Conservation (phyloP, 1,140 invertebrate species). For the Solenopsis invicta region DNA sequence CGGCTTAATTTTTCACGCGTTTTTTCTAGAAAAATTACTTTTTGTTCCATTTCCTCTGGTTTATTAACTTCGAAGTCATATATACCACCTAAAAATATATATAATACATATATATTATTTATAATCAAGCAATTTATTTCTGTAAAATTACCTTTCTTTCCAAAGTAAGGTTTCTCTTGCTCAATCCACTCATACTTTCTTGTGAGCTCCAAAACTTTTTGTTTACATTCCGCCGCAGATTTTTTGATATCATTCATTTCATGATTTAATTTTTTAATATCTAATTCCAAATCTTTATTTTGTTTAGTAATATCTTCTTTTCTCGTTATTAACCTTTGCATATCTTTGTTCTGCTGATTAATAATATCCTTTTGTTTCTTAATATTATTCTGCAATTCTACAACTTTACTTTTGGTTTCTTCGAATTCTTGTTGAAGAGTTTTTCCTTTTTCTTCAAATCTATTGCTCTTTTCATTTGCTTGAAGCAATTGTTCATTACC, state of each 20-base stretch:
- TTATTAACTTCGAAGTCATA: conserved; percentile 84
- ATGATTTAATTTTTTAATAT: conserved; percentile 93
- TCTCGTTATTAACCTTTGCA: conserved; percentile 88
- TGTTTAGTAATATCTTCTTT: conserved; percentile 91
- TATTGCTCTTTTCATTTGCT: conserved; percentile 77
- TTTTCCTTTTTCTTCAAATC: conserved; percentile 87
- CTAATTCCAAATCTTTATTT: conserved; percentile 90
- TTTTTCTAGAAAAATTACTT: conserved; percentile 89
- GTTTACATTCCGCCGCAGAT: conserved; percentile 82
- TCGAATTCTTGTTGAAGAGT: conserved; percentile 86
- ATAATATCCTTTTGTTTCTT: conserved; percentile 93
- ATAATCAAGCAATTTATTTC: conserved; percentile 42
- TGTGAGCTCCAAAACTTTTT: conserved; percentile 85
- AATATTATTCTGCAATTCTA: conserved; percentile 88
- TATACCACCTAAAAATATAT: conserved; percentile 80
- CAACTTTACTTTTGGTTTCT: conserved; percentile 86
- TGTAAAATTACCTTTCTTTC: conserved; percentile 87
- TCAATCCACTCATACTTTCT: conserved; percentile 92
- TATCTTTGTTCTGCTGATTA: conserved; percentile 92
- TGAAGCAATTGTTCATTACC: conserved; percentile 86
- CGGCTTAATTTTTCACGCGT: conserved; percentile 92
- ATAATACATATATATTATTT: not conserved
- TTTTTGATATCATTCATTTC: conserved; percentile 88
- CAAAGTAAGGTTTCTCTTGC: conserved; percentile 93
- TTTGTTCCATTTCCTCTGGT: conserved; percentile 86